These are phyloP conservation scores for Fregata magnificens DNA, from an alignment of 2,113 vertebrate genomes.

Conservation along the genomic window DNA sequence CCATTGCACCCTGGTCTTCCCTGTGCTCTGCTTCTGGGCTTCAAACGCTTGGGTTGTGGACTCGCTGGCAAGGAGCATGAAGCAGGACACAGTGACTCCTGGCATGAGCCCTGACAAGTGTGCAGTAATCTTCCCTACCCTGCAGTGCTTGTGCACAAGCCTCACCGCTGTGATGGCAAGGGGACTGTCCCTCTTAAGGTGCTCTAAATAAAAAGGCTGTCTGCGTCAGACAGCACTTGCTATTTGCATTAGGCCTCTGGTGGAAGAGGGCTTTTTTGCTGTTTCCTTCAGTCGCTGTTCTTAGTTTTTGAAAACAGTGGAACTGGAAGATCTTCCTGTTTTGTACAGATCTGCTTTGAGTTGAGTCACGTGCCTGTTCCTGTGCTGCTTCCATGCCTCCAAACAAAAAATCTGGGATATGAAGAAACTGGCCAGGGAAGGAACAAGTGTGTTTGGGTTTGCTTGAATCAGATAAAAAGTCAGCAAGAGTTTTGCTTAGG, in stretches of 20 bases:
- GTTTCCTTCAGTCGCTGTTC: neutral
- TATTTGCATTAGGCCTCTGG: neutral
- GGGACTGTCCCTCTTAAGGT: neutral
- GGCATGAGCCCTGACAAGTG: neutral
- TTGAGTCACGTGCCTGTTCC: neutral
- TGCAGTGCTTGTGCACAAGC: neutral
- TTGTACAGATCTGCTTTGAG: neutral
- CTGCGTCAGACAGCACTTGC: neutral
- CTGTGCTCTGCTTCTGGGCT: neutral
- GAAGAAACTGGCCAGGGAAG: neutral
- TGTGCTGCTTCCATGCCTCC: neutral
- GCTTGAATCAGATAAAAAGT: neutral
- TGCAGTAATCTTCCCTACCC: neutral
- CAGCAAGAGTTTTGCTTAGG: neutral
- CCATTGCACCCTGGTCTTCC: neutral
- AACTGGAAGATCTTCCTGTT: neutral
- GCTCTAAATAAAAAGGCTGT: neutral
- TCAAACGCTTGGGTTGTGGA: neutral
- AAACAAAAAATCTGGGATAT: neutral
- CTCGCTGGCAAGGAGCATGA: neutral
- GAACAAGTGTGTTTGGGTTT: neutral
- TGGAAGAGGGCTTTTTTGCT: neutral
- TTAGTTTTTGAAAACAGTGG: neutral
- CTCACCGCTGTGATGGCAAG: fast-evolving
- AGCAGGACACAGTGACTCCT: neutral